A percentile compares a stretch with the other conserved stretches of the same genome.
Evolutionary conservation across 2,888 invertebrate genomes (phyloP).

Genomic region (Drosophila birchii): DNA sequence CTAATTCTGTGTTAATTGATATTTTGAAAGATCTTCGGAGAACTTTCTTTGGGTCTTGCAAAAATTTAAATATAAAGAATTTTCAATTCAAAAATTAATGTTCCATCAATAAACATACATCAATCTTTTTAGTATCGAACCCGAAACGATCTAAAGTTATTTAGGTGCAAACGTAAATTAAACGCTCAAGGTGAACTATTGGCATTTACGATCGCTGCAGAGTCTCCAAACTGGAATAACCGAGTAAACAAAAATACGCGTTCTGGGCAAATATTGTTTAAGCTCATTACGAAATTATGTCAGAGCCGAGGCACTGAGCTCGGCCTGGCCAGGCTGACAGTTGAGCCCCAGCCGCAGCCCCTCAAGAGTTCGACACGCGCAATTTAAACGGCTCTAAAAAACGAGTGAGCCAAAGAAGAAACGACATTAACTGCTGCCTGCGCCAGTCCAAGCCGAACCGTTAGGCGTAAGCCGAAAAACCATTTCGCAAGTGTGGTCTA

Average conservation of each 20-base stretch:
- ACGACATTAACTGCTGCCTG: conserved; percentile 65
- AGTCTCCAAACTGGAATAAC: conserved; percentile 35
- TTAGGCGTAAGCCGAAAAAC: conserved; percentile 53
- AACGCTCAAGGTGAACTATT: conserved; percentile 65
- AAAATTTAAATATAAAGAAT: not conserved
- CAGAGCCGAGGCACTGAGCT: conserved; percentile 17
- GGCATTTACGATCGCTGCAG: conserved; percentile 49
- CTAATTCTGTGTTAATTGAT: too few species aligned
- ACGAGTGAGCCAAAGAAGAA: conserved; percentile 23
- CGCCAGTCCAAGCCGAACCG: conserved; percentile 57
- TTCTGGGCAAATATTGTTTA: conserved; percentile 33
- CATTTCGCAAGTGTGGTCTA: conserved; percentile 62
- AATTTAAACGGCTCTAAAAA: conserved; percentile 48
- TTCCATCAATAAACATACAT: not conserved
- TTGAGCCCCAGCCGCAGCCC: conserved; percentile 7
- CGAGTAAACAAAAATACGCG: conserved; percentile 37
- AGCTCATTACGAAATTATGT: conserved; percentile 41
- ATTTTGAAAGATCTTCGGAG: not conserved
- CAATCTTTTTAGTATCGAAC: not conserved
- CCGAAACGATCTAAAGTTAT: not conserved
- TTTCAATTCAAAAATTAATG: not conserved
- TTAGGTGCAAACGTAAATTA: conserved; percentile 29
- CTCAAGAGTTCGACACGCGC: conserved; percentile 49
- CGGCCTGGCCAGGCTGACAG: conserved; percentile 7
- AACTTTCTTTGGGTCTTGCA: fast-evolving